phyloP scores from a whole-genome alignment of 2,797 vertebrate species.

The Sebastes oblongus region DNA sequence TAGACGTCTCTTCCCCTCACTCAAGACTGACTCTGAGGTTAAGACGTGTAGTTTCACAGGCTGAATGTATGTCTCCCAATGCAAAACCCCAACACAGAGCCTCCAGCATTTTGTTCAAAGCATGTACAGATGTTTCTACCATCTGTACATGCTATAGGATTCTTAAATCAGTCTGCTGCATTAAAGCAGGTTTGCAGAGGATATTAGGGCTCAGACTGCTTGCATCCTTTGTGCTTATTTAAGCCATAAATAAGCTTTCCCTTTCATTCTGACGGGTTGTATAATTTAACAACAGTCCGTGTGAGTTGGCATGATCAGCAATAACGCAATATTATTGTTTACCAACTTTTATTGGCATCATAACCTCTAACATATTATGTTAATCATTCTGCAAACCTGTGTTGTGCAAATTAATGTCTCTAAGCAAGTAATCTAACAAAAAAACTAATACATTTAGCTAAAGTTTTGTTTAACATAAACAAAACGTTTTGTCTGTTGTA shows the following conservation, averaged over 20 bases:
- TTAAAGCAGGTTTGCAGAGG: neutral
- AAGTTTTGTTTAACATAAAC: neutral
- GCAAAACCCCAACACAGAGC: neutral
- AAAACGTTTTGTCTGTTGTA: neutral
- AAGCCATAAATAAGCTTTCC: neutral
- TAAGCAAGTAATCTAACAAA: neutral
- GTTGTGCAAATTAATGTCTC: neutral
- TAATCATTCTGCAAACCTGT: neutral
- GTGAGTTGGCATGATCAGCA: neutral
- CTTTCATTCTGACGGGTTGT: neutral
- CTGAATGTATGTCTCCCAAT: neutral
- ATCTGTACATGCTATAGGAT: neutral
- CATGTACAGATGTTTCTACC: neutral
- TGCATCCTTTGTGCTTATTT: neutral
- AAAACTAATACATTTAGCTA: no score
- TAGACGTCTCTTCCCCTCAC: neutral
- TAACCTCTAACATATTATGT: neutral
- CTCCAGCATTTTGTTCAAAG: neutral
- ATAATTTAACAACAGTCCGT: neutral
- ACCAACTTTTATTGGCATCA: neutral
- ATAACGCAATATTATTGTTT: neutral
- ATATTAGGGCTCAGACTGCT: neutral
- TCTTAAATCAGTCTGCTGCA: neutral
- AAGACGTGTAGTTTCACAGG: neutral
- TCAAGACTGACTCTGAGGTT: neutral